Conservation (phyloP, 2,797 vertebrate species). For the Todus mexicanus region DNA sequence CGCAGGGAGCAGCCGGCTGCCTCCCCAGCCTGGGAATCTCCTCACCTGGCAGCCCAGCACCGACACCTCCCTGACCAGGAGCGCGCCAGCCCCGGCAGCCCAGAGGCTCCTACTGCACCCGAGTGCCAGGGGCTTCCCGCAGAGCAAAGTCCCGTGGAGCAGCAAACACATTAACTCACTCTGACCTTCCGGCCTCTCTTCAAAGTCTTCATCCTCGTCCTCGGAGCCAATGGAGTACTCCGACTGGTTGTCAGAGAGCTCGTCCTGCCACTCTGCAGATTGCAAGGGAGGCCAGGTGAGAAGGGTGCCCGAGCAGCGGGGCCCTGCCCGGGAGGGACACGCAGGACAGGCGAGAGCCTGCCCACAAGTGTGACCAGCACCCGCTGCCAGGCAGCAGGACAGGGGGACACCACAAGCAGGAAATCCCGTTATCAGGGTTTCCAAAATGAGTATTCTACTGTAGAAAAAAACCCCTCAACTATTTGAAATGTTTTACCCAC, state of each 20-base stretch:
- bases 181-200: conserved; percentile 95
- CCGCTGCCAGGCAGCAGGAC: not conserved
- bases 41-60: not conserved
- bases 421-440: not conserved
- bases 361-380: rapidly evolving
- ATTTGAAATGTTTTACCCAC: not conserved
- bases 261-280: conserved; percentile 93
- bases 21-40: not conserved
- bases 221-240: conserved; percentile 98
- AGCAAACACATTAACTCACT: conserved; percentile 63
- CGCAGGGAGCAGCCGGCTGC: not conserved
- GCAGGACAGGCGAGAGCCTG: not conserved
- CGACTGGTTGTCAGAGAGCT: conserved; percentile 98
- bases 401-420: not conserved
- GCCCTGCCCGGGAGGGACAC: not conserved
- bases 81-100: not conserved
- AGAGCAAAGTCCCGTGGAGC: not conserved
- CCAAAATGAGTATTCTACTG: not conserved
- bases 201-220: conserved; percentile 99
- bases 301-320: not conserved
- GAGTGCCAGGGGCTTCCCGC: not conserved
- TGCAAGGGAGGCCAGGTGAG: not conserved
- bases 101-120: not conserved
- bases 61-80: not conserved
- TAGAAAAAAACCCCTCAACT: rapidly evolving